phyloP scores from a whole-genome alignment of 2,113 vertebrate species.

The Sprattus sprattus region DNA sequence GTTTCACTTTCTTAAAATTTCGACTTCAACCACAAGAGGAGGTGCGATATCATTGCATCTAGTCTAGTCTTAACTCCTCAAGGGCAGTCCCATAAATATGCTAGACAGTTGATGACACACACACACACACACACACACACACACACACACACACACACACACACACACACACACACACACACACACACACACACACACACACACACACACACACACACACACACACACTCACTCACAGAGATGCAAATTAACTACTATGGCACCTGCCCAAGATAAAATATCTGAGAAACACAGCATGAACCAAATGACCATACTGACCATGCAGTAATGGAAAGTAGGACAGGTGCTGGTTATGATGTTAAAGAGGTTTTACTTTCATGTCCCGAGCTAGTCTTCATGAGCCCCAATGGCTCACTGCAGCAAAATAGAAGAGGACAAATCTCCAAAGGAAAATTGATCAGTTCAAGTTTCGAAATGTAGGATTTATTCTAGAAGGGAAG shows the following conservation, averaged over 20 bases:
- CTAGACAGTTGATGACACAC: background rate
- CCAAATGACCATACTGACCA: background rate
- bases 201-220: background rate
- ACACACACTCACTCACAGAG: background rate
- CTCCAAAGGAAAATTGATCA: background rate
- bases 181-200: background rate
- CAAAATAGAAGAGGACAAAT: background rate
- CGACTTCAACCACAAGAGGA: background rate
- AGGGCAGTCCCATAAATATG: conserved; percentile 6
- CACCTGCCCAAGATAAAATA: background rate
- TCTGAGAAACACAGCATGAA: background rate
- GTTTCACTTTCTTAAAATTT: background rate
- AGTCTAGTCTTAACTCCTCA: conserved; percentile 3
- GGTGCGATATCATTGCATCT: background rate
- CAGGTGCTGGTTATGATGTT: background rate
- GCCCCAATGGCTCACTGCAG: background rate
- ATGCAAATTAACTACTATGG: background rate
- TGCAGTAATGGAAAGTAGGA: background rate
- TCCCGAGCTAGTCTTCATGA: background rate
- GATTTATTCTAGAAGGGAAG: background rate
- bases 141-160: background rate
- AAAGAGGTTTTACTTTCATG: background rate
- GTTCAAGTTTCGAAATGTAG: background rate
- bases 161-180: background rate
- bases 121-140: background rate